Conservation (phyloP, 2,797 vertebrate genomes). For the Eulemur rubriventer region DNA sequence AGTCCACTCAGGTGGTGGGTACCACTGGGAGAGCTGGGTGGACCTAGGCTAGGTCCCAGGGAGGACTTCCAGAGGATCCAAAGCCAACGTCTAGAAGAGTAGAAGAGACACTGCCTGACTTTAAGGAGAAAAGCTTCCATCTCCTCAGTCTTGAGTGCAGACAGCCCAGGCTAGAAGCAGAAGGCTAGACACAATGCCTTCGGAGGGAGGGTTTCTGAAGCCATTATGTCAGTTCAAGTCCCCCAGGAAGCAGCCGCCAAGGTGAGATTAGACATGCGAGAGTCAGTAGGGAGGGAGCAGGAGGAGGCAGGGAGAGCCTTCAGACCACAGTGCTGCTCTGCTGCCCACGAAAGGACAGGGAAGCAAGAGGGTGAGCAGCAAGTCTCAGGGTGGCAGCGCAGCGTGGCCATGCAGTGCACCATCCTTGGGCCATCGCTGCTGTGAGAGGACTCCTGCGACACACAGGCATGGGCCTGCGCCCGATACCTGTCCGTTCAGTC, state of each 20-base stretch:
- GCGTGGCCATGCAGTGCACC: not conserved
- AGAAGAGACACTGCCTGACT: not conserved
- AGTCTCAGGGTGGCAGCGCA: not conserved
- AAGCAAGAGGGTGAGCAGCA: not conserved
- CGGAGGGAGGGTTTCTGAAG: not conserved
- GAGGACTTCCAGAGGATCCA: not conserved
- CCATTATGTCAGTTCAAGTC: not conserved
- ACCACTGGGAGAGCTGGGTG: not conserved
- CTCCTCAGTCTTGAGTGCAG: not conserved
- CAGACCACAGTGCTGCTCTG: not conserved
- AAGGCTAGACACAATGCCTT: not conserved
- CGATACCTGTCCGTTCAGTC: too few relatives aligned
- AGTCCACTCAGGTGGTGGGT: not conserved
- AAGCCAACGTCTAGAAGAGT: not conserved
- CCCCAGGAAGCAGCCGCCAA: not conserved
- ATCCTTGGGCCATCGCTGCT: not conserved
- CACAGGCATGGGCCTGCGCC: rapidly evolving
- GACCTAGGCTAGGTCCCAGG: not conserved
- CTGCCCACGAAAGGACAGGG: not conserved
- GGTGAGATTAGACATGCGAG: not conserved
- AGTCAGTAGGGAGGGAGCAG: too few relatives aligned
- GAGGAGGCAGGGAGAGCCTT: not conserved
- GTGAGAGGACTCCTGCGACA: not conserved
- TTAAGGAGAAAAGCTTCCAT: not conserved
- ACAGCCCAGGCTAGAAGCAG: not conserved